phyloP scores from a whole-genome alignment of 2,888 invertebrate genomes.

The Nymphalis polychloros region DNA sequence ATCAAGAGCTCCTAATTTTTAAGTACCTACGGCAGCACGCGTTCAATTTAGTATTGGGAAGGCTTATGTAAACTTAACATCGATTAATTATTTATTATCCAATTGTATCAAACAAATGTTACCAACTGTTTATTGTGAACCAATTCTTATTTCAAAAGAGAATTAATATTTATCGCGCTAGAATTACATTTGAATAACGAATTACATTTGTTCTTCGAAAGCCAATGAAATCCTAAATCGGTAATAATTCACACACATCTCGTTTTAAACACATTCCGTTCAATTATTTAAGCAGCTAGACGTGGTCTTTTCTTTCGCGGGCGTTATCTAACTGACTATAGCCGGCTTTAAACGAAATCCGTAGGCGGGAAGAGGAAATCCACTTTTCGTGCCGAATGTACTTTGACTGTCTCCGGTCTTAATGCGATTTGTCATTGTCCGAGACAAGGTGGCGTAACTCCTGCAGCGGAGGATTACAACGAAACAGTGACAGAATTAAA shows the following conservation, averaged over 20 bases:
- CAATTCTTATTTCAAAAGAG: too few species aligned
- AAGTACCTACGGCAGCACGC: too few species aligned
- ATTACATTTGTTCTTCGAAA: too few species aligned
- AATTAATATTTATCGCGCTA: too few species aligned
- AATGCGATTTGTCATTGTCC: constrained; percentile 34
- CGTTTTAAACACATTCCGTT: not conserved
- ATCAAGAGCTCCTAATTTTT: too few species aligned
- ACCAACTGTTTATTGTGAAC: too few species aligned
- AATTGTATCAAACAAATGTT: too few species aligned
- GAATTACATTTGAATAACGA: too few species aligned
- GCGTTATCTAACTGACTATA: constrained; percentile 17
- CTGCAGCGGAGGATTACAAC: constrained; percentile 19
- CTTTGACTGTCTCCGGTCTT: constrained; percentile 19
- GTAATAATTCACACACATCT: not conserved
- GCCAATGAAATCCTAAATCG: too few species aligned
- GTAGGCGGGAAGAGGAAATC: constrained; percentile 26
- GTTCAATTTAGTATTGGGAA: too few species aligned
- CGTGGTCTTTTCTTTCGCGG: constrained; percentile 15
- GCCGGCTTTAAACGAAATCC: constrained; percentile 21
- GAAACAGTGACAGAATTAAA: not conserved
- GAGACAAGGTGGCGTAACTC: constrained; percentile 21
- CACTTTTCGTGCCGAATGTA: constrained; percentile 28
- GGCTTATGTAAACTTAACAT: too few species aligned
- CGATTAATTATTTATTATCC: too few species aligned
- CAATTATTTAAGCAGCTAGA: not conserved